Conservation (phyloP, 2,888 invertebrate genomes). For the Drosophila robusta region DNA sequence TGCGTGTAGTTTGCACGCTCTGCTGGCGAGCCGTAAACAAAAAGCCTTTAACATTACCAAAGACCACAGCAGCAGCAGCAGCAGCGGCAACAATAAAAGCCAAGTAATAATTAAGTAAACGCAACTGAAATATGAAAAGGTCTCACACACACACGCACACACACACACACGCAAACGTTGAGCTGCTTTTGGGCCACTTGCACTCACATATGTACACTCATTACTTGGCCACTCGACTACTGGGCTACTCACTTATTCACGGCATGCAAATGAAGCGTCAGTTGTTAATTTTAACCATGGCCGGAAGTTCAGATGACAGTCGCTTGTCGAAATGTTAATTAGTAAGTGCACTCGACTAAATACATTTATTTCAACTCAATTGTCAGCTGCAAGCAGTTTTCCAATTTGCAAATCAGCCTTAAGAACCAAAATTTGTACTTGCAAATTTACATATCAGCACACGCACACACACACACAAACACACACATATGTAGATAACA, state of each 20-base stretch:
- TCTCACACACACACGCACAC: background rate
- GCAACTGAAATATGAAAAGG: constrained; percentile 47
- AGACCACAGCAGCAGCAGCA: constrained; percentile 27
- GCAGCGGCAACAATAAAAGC: constrained; percentile 15
- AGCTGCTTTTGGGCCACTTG: background rate
- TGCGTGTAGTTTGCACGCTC: constrained; percentile 63
- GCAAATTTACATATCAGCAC: too few species aligned
- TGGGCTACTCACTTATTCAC: constrained; percentile 29
- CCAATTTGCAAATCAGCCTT: background rate
- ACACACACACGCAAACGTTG: background rate
- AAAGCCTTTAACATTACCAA: constrained; percentile 35
- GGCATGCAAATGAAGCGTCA: constrained; percentile 49
- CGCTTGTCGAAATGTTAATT: constrained; percentile 1
- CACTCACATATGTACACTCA: constrained; percentile 34
- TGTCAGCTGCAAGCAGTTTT: constrained; percentile 1
- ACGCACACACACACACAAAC: too few species aligned
- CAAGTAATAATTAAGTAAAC: constrained; percentile 52
- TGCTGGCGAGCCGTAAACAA: constrained; percentile 32
- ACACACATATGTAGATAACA: too few species aligned
- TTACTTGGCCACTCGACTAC: constrained; percentile 29
- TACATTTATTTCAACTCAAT: background rate
- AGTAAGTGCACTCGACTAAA: constrained; percentile 32
- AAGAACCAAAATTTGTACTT: background rate
- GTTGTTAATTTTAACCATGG: constrained; percentile 10
- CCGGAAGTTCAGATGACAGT: constrained; percentile 24